Evolutionary conservation across 2,113 vertebrate species (phyloP), one percentile per base, ranked within the genome.

Genomic region (Dasypus novemcinctus): DNA sequence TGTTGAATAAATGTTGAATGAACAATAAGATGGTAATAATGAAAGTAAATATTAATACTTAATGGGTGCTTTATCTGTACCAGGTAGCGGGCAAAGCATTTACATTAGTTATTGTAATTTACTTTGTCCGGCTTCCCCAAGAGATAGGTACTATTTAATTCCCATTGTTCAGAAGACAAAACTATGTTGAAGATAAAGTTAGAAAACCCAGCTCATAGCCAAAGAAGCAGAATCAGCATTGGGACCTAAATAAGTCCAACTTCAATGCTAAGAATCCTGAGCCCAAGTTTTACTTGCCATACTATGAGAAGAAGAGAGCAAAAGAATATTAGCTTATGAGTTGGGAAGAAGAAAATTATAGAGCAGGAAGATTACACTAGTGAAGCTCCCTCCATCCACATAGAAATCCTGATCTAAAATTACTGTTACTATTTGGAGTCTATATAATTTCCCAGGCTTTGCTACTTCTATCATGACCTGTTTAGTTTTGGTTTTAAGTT

Each of bases 301-400:
- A 20, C 49, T 88, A 23, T 31, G 78, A 52, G 91, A 84, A 66
- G 23, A 10, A 93, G 31, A 91, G 25, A 64, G 43, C 21, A 66
- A 71, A 94, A 74, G 38, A 95, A 59, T 90, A 75, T 85, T 68
- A 29, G 72, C 69, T 96, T 85, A 72, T 59, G 33, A 90, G 38
- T 23, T 82, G 18, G n/a, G 52, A 83, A n/a, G n/a, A 76, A 87
- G 80, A 92, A 95, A 95, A 96, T 90, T 87, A 69, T 27, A 86
- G 81, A 69, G 29, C 46, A 49, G 46, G 46, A 49, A 49, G 46
- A 49, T 49, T 49, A 49, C 46, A 49, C 46, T 49, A 49, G 46
- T 49, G 8, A 49, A 49, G 46, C 46, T 49, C 46, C 46, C 46
- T 49, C 46, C 46, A 49, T 49, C 46, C 46, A 49, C 46, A 49